Conservation (phyloP, 2,888 invertebrate species). For the Empis livida region DNA sequence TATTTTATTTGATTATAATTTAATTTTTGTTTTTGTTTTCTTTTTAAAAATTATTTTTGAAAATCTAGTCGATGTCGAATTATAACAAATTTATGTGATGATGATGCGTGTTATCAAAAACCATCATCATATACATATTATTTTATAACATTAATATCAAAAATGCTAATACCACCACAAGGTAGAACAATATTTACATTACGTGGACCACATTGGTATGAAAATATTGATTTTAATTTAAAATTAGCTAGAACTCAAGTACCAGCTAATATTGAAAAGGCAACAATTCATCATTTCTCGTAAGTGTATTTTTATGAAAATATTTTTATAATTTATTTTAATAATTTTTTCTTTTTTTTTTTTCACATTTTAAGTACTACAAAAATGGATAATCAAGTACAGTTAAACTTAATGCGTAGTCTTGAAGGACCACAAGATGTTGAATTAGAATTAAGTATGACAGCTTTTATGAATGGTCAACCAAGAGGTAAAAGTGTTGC, state of each 20-base stretch:
- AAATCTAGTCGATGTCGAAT: conserved; percentile 74
- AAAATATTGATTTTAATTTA: conserved; percentile 64
- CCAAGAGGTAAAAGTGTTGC: conserved; percentile 76
- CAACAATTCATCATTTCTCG: conserved; percentile 46
- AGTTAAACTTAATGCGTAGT: conserved; percentile 57
- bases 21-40: conserved; percentile 20
- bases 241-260: conserved; percentile 52
- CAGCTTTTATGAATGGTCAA: conserved; percentile 55
- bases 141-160: conserved; percentile 83
- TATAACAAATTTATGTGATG: conserved; percentile 53
- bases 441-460: conserved; percentile 76
- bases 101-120: conserved; percentile 59
- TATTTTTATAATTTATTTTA: not conserved
- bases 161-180: conserved; percentile 52
- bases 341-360: not conserved
- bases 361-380: conserved; percentile 31
- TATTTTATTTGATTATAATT: conserved; percentile 2
- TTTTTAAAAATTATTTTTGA: no score
- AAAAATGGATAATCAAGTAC: conserved; percentile 52
- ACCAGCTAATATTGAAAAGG: conserved; percentile 45
- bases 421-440: conserved; percentile 85
- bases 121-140: conserved; percentile 86
- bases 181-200: conserved; percentile 70
- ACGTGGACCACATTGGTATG: conserved; percentile 61
- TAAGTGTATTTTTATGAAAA: conserved; percentile 22